These are phyloP conservation scores for Centrocercus urophasianus DNA, from an alignment of 2,113 vertebrate genomes.

Conservation along the genomic window DNA sequence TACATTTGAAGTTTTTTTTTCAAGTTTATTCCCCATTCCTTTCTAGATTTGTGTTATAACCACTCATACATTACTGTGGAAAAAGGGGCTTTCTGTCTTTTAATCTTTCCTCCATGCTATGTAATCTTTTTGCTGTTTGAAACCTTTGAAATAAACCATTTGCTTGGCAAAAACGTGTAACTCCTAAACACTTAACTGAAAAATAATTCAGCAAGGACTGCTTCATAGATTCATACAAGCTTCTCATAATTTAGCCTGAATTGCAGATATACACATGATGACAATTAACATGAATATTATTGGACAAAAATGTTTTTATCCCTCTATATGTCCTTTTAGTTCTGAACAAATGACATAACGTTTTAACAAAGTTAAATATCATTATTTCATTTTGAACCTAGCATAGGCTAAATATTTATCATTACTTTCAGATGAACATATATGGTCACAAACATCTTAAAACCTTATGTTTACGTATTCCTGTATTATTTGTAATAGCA, in stretches of 20 bases:
- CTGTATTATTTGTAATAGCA: background rate
- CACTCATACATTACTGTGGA: background rate
- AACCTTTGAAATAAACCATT: background rate
- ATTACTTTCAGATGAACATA: background rate
- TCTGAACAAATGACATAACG: background rate
- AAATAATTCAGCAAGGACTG: background rate
- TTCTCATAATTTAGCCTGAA: background rate
- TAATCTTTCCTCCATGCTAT: background rate
- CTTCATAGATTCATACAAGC: background rate
- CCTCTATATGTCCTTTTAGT: background rate
- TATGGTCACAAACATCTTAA: background rate
- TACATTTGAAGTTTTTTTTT: background rate
- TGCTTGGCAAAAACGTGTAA: background rate
- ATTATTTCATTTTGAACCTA: background rate
- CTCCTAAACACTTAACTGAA: background rate
- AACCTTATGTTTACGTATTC: background rate
- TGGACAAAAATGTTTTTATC: background rate
- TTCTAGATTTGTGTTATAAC: background rate
- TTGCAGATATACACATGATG: background rate
- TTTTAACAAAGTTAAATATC: background rate
- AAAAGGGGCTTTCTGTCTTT: background rate
- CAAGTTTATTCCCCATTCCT: background rate
- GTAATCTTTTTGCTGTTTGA: background rate
- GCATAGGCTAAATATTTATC: background rate
- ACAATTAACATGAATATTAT: background rate